A percentile compares a stretch with the other conserved stretches of the same genome.
Evolutionary conservation across 92 coral and sea anemone genomes (phyloP).

Genomic region (Virgularia gustaviana): DNA sequence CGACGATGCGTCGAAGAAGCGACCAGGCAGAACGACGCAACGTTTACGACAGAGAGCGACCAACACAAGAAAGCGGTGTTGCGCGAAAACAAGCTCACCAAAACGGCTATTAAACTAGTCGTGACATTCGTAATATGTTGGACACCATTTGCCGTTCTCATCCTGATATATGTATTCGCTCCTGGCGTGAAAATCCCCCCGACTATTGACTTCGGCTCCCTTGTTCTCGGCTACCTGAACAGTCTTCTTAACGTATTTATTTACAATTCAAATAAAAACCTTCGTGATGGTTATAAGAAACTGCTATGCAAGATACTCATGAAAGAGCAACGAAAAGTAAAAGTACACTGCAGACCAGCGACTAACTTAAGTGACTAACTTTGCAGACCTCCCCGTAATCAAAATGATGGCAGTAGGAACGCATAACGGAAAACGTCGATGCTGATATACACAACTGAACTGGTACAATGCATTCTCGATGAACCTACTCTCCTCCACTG

Average conservation of each 20-base stretch:
- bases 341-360: too few relatives aligned
- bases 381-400: too few relatives aligned
- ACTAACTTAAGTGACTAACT: too few relatives aligned
- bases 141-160: conserved; percentile 84
- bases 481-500: too few relatives aligned
- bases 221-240: conserved; percentile 79
- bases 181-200: conserved; percentile 52
- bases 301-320: too few relatives aligned
- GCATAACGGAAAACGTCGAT: too few relatives aligned
- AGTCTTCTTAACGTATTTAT: conserved; percentile 65
- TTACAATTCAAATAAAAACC: conserved; percentile 18
- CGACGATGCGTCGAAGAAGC: conserved; percentile 1
- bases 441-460: too few relatives aligned
- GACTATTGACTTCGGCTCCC: conserved; percentile 51
- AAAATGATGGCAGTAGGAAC: too few relatives aligned
- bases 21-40: background rate
- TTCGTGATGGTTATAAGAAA: conserved; percentile 13
- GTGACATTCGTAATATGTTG: conserved; percentile 76
- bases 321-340: too few relatives aligned
- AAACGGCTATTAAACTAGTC: conserved; percentile 55
- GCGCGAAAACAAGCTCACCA: conserved; percentile 36
- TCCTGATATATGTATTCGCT: conserved; percentile 67
- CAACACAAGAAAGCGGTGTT: background rate
- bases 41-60: background rate
- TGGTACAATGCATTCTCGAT: too few relatives aligned